A percentile compares a stretch with the other conserved stretches of the same genome.
phyloP scores from a whole-genome alignment of 2,888 invertebrate species.

The Chrysomela aeneicollis region DNA sequence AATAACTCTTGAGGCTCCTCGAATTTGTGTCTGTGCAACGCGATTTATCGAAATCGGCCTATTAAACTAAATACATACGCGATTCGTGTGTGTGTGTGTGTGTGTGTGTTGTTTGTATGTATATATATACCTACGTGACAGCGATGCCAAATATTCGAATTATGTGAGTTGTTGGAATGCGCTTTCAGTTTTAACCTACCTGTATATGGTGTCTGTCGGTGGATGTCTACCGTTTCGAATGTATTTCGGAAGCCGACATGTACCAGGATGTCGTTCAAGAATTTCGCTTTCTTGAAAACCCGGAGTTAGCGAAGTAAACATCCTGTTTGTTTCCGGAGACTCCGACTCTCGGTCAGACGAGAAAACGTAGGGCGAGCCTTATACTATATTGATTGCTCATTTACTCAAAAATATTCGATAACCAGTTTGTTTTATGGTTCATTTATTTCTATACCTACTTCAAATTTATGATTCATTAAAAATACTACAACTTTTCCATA shows the following conservation, averaged over 20 bases:
- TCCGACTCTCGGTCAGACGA: background rate
- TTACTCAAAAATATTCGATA: too few species aligned
- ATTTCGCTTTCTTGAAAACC: background rate
- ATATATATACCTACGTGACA: background rate
- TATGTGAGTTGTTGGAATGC: constrained; percentile 1
- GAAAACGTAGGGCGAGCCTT: background rate
- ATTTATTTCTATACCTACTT: too few species aligned
- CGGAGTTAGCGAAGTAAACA: background rate
- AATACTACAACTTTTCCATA: too few species aligned
- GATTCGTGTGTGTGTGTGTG: background rate
- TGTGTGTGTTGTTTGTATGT: background rate
- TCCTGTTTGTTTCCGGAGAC: background rate
- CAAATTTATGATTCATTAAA: too few species aligned
- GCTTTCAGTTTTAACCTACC: constrained; percentile 1
- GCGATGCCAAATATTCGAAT: background rate
- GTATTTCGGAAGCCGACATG: background rate
- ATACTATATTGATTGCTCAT: background rate
- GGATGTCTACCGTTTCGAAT: background rate
- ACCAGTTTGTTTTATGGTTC: too few species aligned
- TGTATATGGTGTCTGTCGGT: background rate
- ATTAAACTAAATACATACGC: background rate
- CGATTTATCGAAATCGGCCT: too few species aligned
- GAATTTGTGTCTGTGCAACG: background rate
- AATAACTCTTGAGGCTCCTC: too few species aligned
- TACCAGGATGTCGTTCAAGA: background rate